Evolutionary conservation across 2,888 invertebrate genomes (phyloP).

Genomic region (Drosophila mettleri): DNA sequence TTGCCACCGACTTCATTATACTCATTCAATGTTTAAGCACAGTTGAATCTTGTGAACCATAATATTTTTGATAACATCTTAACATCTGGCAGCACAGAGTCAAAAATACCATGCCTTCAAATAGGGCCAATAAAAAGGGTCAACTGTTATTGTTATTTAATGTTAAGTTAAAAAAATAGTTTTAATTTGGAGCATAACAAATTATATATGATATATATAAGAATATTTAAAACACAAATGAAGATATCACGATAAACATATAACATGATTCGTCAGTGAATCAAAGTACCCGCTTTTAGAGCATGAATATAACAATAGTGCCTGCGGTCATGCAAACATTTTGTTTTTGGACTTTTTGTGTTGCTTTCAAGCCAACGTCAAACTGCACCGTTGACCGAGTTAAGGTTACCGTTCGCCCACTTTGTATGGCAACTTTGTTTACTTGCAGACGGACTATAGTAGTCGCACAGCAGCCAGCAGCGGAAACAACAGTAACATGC

Average conservation of each 20-base stretch:
- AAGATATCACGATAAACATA: neutral
- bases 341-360: constrained; percentile 49
- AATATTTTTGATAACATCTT: too few relatives aligned
- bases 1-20: too few relatives aligned
- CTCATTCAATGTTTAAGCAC: too few relatives aligned
- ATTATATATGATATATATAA: too few relatives aligned
- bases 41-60: too few relatives aligned
- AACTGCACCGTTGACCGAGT: constrained; percentile 53
- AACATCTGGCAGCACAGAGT: too few relatives aligned
- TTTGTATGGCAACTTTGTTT: constrained; percentile 54
- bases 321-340: constrained; percentile 61
- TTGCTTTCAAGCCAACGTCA: constrained; percentile 9
- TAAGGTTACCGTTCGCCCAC: constrained; percentile 38
- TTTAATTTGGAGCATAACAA: too few relatives aligned
- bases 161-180: too few relatives aligned
- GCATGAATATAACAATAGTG: constrained; percentile 36
- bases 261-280: neutral
- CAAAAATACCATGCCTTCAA: too few relatives aligned
- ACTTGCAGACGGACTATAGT: constrained; percentile 41
- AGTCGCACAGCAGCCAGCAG: constrained; percentile 14
- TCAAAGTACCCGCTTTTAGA: neutral
- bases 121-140: too few relatives aligned
- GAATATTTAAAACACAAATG: too few relatives aligned
- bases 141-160: too few relatives aligned
- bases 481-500: constrained; percentile 19